Conservation (phyloP, 2,797 vertebrate genomes). For the Cottoperca gobio region DNA sequence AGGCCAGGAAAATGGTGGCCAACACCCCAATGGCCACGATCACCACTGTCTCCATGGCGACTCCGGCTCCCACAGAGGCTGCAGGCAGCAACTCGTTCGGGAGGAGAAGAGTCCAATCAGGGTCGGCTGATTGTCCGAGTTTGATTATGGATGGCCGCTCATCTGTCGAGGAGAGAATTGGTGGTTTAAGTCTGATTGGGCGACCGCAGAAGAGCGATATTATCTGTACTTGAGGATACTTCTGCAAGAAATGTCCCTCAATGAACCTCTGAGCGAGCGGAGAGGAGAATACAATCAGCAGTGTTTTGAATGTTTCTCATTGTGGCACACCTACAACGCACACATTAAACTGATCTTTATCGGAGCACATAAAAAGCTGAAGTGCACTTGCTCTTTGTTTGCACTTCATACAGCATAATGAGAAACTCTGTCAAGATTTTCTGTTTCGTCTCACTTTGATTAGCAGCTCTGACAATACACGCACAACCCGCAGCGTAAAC, state of each 20-base stretch:
- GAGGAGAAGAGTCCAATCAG: constrained; percentile 52
- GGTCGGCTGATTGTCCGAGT: constrained; percentile 56
- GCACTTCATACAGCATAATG: constrained; percentile 2
- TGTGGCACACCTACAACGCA: constrained; percentile 47
- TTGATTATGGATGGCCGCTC: constrained; percentile 61
- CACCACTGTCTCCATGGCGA: constrained; percentile 96
- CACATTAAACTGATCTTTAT: constrained; percentile 54
- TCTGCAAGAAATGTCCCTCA: constrained; percentile 11
- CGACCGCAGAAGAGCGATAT: constrained; percentile 1
- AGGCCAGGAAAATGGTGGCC: constrained; percentile 96
- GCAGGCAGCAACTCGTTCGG: constrained; percentile 37
- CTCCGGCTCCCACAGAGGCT: constrained; percentile 37
- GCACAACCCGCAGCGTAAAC: not conserved
- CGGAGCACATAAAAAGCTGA: constrained; percentile 29
- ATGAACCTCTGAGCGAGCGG: not conserved
- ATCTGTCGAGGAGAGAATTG: constrained; percentile 71
- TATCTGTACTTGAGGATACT: constrained; percentile 25
- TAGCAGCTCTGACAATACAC: not conserved
- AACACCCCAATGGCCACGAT: constrained; percentile 96
- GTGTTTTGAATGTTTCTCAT: constrained; percentile 18
- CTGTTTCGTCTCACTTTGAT: constrained; percentile 4
- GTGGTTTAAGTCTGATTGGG: constrained; percentile 38
- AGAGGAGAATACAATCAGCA: constrained; percentile 31
- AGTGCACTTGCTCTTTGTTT: constrained; percentile 40
- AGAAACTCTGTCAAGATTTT: not conserved